These are phyloP conservation scores for Tubulanus polymorphus DNA, from an alignment of 2,888 invertebrate genomes.

Conservation along the genomic window DNA sequence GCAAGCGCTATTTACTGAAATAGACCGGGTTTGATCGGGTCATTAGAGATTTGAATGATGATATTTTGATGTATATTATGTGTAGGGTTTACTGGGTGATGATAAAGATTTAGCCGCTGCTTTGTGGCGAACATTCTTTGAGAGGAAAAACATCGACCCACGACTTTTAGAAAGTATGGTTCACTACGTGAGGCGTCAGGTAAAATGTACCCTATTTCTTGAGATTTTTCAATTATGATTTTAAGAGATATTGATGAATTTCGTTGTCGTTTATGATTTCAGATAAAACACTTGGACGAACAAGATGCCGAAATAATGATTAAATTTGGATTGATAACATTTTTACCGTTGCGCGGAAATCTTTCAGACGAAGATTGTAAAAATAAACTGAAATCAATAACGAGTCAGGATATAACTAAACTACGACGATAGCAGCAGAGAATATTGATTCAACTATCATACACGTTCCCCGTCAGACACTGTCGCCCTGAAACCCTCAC, in stretches of 20 bases:
- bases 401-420: too few relatives aligned
- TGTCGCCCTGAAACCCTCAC: too few relatives aligned
- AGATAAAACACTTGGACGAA: background rate
- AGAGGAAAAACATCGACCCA: constrained; percentile 53
- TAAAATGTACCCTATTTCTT: too few relatives aligned
- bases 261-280: background rate
- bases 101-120: constrained; percentile 74
- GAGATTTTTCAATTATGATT: too few relatives aligned
- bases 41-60: too few relatives aligned
- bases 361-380: too few relatives aligned
- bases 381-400: too few relatives aligned
- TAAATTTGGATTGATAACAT: background rate
- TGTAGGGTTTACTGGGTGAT: constrained; percentile 65
- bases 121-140: constrained; percentile 79
- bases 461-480: too few relatives aligned
- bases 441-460: too few relatives aligned
- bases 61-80: too few relatives aligned
- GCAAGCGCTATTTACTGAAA: background rate
- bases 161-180: constrained; percentile 66
- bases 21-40: background rate
- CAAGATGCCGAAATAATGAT: background rate
- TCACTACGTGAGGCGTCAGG: constrained; percentile 71
- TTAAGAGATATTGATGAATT: too few relatives aligned
- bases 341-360: background rate
- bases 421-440: too few relatives aligned